A percentile compares a stretch with the other conserved stretches of the same genome.
Conservation (phyloP, 2,113 vertebrate species). For the Chroicocephalus ridibundus region DNA sequence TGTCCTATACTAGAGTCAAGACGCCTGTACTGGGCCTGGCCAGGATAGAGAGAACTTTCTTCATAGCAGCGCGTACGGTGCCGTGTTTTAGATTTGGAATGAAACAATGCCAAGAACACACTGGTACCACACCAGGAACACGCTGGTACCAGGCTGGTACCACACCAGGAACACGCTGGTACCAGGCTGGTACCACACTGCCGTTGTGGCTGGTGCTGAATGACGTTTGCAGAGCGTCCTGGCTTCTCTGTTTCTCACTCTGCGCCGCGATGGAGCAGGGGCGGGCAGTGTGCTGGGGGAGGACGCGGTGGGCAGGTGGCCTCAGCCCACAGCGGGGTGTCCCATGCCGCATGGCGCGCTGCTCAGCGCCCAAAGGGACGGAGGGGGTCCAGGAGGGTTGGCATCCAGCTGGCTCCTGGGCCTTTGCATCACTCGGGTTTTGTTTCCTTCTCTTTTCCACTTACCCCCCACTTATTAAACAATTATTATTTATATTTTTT, state of each 20-base stretch:
- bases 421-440: not conserved
- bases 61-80: fast-evolving
- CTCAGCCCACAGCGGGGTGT: not conserved
- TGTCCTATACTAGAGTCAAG: not conserved
- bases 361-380: not conserved
- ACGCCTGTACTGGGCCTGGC: not conserved
- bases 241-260: not conserved
- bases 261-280: not conserved
- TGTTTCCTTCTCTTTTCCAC: not conserved
- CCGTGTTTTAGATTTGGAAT: not conserved
- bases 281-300: not conserved
- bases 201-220: not conserved
- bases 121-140: no score
- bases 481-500: not conserved
- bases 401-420: no score
- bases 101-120: not conserved
- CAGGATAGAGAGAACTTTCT: not conserved
- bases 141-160: no score
- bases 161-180: no score
- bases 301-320: not conserved
- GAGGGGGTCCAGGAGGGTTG: not conserved
- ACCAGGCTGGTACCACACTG: no score
- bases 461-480: not conserved
- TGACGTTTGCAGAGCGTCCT: not conserved
- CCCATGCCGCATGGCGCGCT: fast-evolving